Base-by-base conservation (phyloP, 2,888 invertebrate species). In the Petrolisthes manimaculis region DNA sequence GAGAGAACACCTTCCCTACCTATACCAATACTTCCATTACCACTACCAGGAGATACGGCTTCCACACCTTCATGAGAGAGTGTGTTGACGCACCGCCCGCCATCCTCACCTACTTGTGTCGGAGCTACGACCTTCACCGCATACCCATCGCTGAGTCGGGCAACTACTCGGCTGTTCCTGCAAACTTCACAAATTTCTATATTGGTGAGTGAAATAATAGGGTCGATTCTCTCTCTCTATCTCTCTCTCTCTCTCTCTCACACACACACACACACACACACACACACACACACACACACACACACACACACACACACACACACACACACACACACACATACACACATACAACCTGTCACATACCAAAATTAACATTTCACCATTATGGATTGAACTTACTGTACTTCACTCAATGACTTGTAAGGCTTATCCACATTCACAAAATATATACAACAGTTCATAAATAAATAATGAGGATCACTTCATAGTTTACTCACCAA, bases 81-180 rank as follows among this genome's bases (percentile, higher is more conserved):
- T 74, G 80, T 51, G 51, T 91, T 0, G 82, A 82, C 8, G 90
- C 85, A 5, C 91, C 91, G 3, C 83, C 86, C 18, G 89, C 91
- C 21, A 67, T 91, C 8, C 81, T 90, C 1, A 56, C 80, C 6
- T 90, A 83, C 82, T 83, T 90, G 14, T 89, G 87, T 82, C 79
- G 83, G 1, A 88, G 69, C 12, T 90, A 91, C 78, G 4, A 77
- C 12, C 67, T 91, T 14, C 86, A 86, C 67, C 69, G 56, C n/a
- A 84, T 91, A 8, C 91, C 91, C 14, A 84, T 90, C 24, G 90
- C 51, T 51, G 5, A 51, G 5, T 0, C 2, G 37, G 77, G 77
- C 6, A 51, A 51, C 51, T 77, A 77, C 5, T 3, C 37, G 9
- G 5, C 1, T 8, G 51, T 18, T 1, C 37, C 77, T 14, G 51